Evolutionary conservation across 2,113 vertebrate genomes (phyloP), one percentile per base, ranked within the genome.

Genomic region (Tychaedon coryphoeus): DNA sequence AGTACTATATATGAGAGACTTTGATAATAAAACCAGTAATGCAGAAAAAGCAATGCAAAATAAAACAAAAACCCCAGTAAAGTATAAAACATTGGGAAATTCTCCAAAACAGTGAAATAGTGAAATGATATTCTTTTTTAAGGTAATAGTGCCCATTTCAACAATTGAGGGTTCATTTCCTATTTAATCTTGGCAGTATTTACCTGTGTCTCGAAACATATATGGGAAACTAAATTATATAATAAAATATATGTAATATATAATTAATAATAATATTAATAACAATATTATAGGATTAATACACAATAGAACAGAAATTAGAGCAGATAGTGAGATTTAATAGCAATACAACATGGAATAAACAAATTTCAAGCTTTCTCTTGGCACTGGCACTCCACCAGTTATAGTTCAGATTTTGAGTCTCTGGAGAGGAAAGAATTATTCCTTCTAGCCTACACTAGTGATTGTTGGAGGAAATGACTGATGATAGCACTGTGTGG

Each of bases 11-110:
- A 5, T 47, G 6, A 40, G 31, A 72, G 15, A 64, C 2, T 48
- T 79, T 56, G 26, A 34, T 26, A 86, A 73, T 51, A 72, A 61
- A 79, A 65, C 3, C 9, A 57, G 8, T 19, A 76, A 34, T 8
- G 4, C 13, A 47, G 38, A 31, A 67, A 47, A 43, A 45, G 2
- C 16, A 45, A n/a, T 7, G 7, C 12, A 66, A 73, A 69, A 45
- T 12, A 34, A 8, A 34, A 11, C 5, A 34, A 33, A 31, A 36
- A 4, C 1, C 1, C 2, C 8, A 69, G 6, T 2, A 70, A 76
- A 81, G 6, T 29, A 22, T 9, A 43, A 50, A 77, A 36, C 7
- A 12, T 25, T 8, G 3, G 8, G 5, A 58, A 2, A 71, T 51
- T 91, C 23, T 75, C 9, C 40, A 58, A 31, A 18, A 48, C 5